Base-by-base conservation (phyloP, 92 coral and sea anemone species). In the Zoanthus gigantus region DNA sequence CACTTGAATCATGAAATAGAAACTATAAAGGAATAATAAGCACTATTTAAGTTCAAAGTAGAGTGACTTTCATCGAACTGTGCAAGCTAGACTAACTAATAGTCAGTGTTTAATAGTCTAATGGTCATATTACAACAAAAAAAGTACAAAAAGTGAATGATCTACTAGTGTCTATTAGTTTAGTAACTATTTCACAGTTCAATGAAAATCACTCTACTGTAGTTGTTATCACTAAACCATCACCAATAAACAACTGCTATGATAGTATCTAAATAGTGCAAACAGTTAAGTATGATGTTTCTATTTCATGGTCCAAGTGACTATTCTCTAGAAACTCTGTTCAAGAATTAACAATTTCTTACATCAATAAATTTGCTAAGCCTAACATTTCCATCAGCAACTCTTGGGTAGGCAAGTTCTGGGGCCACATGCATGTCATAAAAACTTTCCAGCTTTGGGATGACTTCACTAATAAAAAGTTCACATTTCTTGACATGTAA, bases 391-490 rank as follows among this genome's bases (percentile, higher is more conserved):
- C 90, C 94, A 83, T 56, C 23, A 77, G 81, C 88, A 77, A 88
- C 89, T 71, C 92, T 69, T 76, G 94, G 88, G 66, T 92, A 92
- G 85, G 94, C 94, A 50, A 89, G 87, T 81, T 89, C 94, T 45
- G 83, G 23, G 77, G 88, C 66, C n/a, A 89, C 77, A 75, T 89
- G 86, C 29, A 71, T 50, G 63, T 86, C 83, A 67, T 92, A 89
- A 83, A 89, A 92, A 13, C 57, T 47, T 71, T 92, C 88, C 73
- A 92, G 92, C 82, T 89, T 88, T 63, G 92, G 89, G 86, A 92
- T 83, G 71, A 46, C 52, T 66, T 72, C 54, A 46, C 76, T 66
- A 17, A 86, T 69, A 71, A 90, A 92, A 78, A 47, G 47, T 23
- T 80, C 48, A 48, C 82, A 42, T 73, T 87, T 89, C 89, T 86